These are phyloP conservation scores for Balaenoptera acutorostrata DNA, from an alignment of 2,113 vertebrate species.

Conservation along the genomic window DNA sequence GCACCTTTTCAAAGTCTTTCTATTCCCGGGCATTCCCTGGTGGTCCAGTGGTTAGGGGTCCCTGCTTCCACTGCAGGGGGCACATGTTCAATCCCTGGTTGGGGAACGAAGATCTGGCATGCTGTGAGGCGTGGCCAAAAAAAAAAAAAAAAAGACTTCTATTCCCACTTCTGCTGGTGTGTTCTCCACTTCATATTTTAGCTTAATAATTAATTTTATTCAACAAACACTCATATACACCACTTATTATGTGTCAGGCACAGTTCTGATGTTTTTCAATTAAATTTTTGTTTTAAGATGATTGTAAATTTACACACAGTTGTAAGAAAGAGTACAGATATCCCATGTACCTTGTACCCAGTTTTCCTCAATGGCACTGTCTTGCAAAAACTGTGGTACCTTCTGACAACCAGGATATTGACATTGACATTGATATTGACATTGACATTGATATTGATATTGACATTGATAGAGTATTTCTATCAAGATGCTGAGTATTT, in stretches of 20 bases:
- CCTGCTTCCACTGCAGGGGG: no score
- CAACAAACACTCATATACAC: background rate
- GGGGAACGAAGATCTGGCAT: no score
- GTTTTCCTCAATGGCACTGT: background rate
- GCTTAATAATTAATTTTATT: background rate
- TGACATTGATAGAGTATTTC: background rate
- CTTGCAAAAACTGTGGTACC: background rate
- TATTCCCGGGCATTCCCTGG: no score
- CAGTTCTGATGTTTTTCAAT: background rate
- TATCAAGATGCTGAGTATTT: background rate
- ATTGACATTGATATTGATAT: no score
- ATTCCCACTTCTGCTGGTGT: background rate
- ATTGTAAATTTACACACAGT: background rate
- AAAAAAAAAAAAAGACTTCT: background rate
- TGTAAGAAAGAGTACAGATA: background rate
- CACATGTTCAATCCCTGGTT: no score
- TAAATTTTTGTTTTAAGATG: background rate
- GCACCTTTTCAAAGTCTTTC: background rate
- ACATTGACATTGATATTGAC: background rate
- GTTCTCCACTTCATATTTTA: background rate
- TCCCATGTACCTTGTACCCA: no score
- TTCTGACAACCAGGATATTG: accelerated
- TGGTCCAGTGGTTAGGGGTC: no score
- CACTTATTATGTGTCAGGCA: background rate
- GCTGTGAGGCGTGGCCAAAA: no score